Conservation (phyloP, 2,888 invertebrate species). For the Athripsodes cinereus region DNA sequence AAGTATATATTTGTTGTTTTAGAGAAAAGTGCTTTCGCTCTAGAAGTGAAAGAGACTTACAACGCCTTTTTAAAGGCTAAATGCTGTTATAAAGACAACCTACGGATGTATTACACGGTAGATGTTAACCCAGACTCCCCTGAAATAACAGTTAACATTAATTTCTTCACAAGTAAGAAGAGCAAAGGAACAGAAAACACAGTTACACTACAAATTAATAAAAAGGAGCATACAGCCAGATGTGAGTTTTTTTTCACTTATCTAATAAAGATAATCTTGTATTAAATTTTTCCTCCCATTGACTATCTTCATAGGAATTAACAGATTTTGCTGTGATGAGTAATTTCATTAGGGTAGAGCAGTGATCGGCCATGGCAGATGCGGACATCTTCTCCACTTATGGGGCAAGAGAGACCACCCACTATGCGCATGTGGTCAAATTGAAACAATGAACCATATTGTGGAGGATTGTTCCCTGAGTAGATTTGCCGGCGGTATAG, state of each 20-base stretch:
- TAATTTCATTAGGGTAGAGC: no score
- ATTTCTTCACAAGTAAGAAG: constrained; percentile 28
- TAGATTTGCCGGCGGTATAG: no score
- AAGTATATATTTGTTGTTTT: constrained; percentile 25
- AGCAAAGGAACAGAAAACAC: constrained; percentile 10
- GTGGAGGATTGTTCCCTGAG: no score
- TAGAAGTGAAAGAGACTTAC: constrained; percentile 45
- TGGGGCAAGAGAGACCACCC: no score
- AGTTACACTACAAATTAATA: constrained; percentile 3
- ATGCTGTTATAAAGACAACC: constrained; percentile 42
- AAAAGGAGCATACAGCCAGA: constrained; percentile 8
- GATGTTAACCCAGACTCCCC: constrained; percentile 34
- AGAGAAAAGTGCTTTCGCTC: constrained; percentile 41
- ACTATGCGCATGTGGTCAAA: no score
- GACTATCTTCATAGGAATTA: no score
- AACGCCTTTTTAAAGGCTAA: constrained; percentile 47
- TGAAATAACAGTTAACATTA: constrained; percentile 38
- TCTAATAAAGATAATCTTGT: no score
- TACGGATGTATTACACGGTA: constrained; percentile 42
- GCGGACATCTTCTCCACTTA: no score
- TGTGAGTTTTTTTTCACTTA: constrained; percentile 16
- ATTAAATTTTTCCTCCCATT: no score
- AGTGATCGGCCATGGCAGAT: no score
- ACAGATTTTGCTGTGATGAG: no score
- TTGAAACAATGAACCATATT: no score